Evolutionary conservation across 2,113 vertebrate genomes (phyloP).

Genomic region (Morone saxatilis): DNA sequence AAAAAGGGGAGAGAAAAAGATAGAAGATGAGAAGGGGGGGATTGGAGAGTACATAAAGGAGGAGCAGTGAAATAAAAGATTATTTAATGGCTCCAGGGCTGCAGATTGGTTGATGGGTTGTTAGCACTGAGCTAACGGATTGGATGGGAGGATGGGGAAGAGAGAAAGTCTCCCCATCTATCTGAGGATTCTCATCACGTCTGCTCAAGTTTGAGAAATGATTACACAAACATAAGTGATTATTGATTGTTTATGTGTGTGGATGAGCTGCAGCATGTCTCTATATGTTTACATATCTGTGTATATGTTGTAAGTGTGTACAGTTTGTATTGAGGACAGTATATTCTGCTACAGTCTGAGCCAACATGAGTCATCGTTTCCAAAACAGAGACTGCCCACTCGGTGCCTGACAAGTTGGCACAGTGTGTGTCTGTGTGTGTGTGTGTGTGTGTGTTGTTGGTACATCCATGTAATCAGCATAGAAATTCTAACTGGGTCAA

Average conservation of each 20-base stretch:
- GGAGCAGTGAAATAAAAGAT: constrained; percentile 43
- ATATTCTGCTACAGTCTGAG: constrained; percentile 29
- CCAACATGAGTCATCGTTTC: constrained; percentile 66
- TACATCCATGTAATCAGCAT: not conserved
- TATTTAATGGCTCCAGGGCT: constrained; percentile 35
- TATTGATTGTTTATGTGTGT: constrained; percentile 5
- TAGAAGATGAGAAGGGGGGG: constrained; percentile 6
- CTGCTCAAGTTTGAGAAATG: constrained; percentile 19
- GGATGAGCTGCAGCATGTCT: not conserved
- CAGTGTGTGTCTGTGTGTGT: constrained; percentile 6
- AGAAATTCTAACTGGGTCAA: constrained; percentile 21
- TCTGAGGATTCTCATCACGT: constrained; percentile 1
- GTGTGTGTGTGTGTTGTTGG: constrained; percentile 2
- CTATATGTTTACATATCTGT: not conserved
- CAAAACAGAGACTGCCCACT: constrained; percentile 58
- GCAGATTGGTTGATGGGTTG: constrained; percentile 17
- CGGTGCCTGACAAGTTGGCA: constrained; percentile 35
- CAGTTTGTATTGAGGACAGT: constrained; percentile 13
- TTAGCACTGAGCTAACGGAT: constrained; percentile 10
- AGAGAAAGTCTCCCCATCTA: constrained; percentile 7
- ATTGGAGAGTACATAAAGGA: constrained; percentile 37
- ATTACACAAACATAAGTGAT: not conserved
- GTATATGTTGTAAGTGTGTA: not conserved
- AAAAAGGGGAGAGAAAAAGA: constrained; percentile 22
- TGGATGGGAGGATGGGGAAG: constrained; percentile 1